A percentile compares a stretch with the other conserved stretches of the same genome.
These are phyloP conservation scores for Acromyrmex charruanus DNA, from an alignment of 1,140 invertebrate species.

Conservation along the genomic window DNA sequence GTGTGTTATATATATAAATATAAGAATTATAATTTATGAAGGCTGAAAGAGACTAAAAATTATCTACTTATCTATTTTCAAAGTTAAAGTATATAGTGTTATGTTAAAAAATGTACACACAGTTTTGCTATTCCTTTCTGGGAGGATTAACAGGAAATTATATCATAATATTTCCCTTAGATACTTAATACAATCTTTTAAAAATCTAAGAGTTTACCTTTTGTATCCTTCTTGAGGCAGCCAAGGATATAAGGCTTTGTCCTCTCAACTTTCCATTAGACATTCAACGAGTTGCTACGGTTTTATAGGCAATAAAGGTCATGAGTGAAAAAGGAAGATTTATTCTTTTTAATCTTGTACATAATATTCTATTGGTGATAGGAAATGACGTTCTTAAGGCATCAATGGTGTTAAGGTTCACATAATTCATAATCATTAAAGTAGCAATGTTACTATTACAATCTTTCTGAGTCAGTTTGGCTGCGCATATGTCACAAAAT, in stretches of 20 bases:
- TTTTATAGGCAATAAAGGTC: conserved; percentile 47
- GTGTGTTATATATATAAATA: background rate
- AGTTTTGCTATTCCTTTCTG: background rate
- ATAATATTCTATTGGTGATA: conserved; percentile 8
- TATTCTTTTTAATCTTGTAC: conserved; percentile 53
- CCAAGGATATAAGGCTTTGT: conserved; percentile 24
- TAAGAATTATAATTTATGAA: background rate
- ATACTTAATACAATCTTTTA: conserved; percentile 39
- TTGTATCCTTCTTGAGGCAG: background rate
- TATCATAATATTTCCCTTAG: conserved; percentile 21
- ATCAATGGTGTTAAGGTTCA: conserved; percentile 7
- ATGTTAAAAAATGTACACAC: background rate
- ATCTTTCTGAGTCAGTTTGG: background rate
- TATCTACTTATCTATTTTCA: background rate
- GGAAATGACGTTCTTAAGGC: background rate
- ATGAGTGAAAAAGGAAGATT: conserved; percentile 31
- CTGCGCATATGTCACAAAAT: too few species aligned
- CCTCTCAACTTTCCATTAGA: conserved; percentile 39
- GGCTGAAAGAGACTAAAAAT: background rate
- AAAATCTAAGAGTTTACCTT: conserved; percentile 9
- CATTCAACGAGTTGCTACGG: conserved; percentile 41
- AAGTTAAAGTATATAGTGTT: background rate
- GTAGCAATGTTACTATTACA: background rate
- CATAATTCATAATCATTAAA: conserved; percentile 33
- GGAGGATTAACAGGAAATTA: conserved; percentile 33